Base-by-base conservation (phyloP, 2,113 vertebrate species). In the Dermatemys mawii region DNA sequence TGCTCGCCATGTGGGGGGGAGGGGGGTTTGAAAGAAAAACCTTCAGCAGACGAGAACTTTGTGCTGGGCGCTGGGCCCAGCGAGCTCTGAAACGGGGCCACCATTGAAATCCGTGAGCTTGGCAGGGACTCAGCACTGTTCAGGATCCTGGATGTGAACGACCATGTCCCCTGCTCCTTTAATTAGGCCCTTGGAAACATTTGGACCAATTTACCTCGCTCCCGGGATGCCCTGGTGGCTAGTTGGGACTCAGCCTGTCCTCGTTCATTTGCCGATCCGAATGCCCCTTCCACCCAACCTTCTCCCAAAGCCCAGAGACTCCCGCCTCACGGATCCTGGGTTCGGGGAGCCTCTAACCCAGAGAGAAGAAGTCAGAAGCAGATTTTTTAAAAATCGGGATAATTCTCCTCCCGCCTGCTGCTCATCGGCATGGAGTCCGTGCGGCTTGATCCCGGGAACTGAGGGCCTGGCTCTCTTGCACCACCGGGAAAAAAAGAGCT, bases 391-490 rank as follows among this genome's bases (percentile, higher is more conserved):
- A 63, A 16, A n/a, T 10, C 12, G 12, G 63, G 63, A 21, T 14
- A 35, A 35, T 63, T 63, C 8, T 16, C 32, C 32, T 63, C 60
- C 17, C 17, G 4, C n/a, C 3, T 38, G 63, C 35, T 8, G 35
- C 35, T 1, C 6, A 1, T 21, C 5, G 32, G 32, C 55, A 12
- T 5, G 1, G 11, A 29, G 27, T 57, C 55, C 5, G 27, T 63
- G 29, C 6, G 16, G 35, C 35, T 38, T 19, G 17, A 35, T 11
- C 63, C 35, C 2, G 16, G 9, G 63, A 38, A n/a, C 63, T 10
- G 35, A 5, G 7, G 35, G 63, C 63, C 35, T 63, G 35, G 4
- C n/a, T 67, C 63, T n/a, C 14, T 38, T n/a, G 63, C 63, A 19
- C 63, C 35, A 8, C 32, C 1, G 35, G n/a, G 4, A 17, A n/a